Evolutionary conservation across 2,888 invertebrate genomes (phyloP), one percentile per base, ranked within the genome.

Genomic region (Drosophila infuscata): DNA sequence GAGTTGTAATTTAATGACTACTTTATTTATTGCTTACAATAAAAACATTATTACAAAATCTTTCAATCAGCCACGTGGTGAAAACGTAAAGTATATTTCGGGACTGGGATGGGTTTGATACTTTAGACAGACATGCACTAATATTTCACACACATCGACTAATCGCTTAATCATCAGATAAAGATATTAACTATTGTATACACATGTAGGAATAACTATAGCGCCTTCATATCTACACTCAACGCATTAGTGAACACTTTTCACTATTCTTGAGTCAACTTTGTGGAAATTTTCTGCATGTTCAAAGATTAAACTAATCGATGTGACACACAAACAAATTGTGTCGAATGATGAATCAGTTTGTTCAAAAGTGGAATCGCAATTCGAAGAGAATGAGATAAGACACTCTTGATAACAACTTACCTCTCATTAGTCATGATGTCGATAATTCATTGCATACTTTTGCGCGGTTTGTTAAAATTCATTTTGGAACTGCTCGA

Each of bases 11-110:
- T 75, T 68, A 76, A 68, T 69, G 57, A 71, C 76, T 76, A 66
- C 76, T 69, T 53, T 70, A 78, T 79, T 79, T 76, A 79, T 76
- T 79, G 78, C 62, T 76, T 51, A 60, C 71, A 80, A 79, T 79
- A 79, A 79, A 79, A 54, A 69, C 60, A 69, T 41, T 65, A 70
- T 68, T 74, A 64, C 61, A 38, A 70, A 56, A 74, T 38, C 20
- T 38, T 58, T n/a, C 20, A n/a, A 30, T 20, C 9, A 43, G 7
- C 48, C 53, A 46, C 20, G 30, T 29, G 54, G 9, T 9, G 9
- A 9, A 48, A 54, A 29, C 9, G n/a, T 25, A 12, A 33, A 29
- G 3, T 29, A n/a, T n/a, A 1, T 9, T 12, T 56, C 30, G 30
- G 17, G 25, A 58, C 57, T 32, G 11, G 43, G 25, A 9, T 25